Percentiles rank a stretch among this genome's conserved stretches.
These are phyloP conservation scores for Litocranius walleri DNA, from an alignment of 2,113 vertebrate species.

Conservation along the genomic window DNA sequence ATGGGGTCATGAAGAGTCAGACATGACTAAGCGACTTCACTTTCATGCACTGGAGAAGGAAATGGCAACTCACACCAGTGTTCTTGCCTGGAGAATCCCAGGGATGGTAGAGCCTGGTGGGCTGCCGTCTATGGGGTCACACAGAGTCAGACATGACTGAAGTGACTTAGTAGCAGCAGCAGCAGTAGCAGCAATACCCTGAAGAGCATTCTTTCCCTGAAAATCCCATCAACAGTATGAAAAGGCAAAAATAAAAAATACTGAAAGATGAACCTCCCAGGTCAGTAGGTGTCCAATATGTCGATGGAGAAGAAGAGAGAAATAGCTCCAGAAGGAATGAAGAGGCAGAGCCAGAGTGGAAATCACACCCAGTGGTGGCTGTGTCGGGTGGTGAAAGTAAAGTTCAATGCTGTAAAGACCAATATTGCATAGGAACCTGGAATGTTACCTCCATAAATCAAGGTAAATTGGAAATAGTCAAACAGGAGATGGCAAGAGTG, in stretches of 20 bases:
- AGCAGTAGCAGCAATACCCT: not conserved
- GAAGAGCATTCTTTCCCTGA: not conserved
- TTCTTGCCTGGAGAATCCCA: too few species aligned
- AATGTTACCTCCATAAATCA: not conserved
- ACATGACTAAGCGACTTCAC: too few species aligned
- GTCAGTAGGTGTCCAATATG: not conserved
- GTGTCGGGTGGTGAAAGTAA: not conserved
- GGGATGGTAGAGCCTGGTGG: too few species aligned
- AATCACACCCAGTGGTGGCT: not conserved
- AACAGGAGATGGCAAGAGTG: not conserved
- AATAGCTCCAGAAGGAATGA: not conserved
- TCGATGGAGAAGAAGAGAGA: not conserved
- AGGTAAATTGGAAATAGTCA: not conserved
- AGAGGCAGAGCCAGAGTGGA: not conserved
- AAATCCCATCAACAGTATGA: not conserved
- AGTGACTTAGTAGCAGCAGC: too few species aligned
- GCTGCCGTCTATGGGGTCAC: too few species aligned
- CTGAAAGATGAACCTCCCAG: not conserved
- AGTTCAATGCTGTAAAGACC: not conserved
- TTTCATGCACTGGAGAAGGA: too few species aligned
- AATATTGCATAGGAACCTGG: not conserved
- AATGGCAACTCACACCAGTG: too few species aligned
- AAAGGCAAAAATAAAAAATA: not conserved
- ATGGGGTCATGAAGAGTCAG: fast-evolving
- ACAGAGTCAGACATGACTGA: too few species aligned